Evolutionary conservation across 2,888 invertebrate genomes (phyloP), one percentile per base, ranked within the genome.

Genomic region (Heliconius hortense): DNA sequence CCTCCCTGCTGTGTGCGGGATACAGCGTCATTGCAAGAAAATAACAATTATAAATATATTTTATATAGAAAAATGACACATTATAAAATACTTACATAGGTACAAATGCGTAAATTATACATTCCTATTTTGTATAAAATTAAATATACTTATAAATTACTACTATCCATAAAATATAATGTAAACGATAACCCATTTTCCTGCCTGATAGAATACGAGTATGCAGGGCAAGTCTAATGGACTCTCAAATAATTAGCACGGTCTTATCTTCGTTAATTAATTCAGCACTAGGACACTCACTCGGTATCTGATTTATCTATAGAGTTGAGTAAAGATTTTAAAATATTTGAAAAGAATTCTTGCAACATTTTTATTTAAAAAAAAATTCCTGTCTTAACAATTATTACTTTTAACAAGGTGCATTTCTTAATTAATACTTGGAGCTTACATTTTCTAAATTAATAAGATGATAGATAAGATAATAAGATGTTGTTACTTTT

Each of bases 241-340:
- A 77, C 72, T 78, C 81, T 81, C 79, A 83, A 89, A 89, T 91
- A 90, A 92, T 92, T 90, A 90, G 88, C 86, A 82, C 85, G 83
- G 77, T 77, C 86, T 90, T 91, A 91, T 90, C 91, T 84, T 78
- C 76, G 81, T 86, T 88, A 90, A 90, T 92, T 90, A 89, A 90
- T 90, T 90, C 85, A 81, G 82, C 81, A 73, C 78, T 74, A 72
- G 73, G 79, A 79, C 69, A 78, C 76, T 78, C 76, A 75, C 69
- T 64, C 66, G 35, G n/a, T 75, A 67, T 80, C 79, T 77, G 79
- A 78, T 75, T 78, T 70, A 77, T 77, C 79, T 79, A 80, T 78
- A 67, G 75, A 80, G 78, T 79, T 78, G 48, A 24, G n/a, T 53
- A 56, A 66, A 48, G 53, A 28, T 48, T 13, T 11, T 28, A 13